These are phyloP conservation scores for Drosophila tristis DNA, from an alignment of 1,140 invertebrate genomes.

Conservation along the genomic window DNA sequence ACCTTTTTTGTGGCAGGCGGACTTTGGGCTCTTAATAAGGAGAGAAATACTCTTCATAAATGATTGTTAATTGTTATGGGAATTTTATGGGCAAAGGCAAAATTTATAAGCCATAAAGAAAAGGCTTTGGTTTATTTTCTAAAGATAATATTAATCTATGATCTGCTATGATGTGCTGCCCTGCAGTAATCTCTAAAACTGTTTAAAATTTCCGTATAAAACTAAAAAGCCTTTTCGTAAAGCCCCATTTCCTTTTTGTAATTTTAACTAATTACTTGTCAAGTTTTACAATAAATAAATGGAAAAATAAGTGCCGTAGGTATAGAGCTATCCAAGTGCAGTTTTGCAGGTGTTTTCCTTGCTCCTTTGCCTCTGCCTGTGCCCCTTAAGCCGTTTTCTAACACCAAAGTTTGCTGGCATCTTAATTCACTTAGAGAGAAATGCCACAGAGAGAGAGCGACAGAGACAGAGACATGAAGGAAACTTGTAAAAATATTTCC, in stretches of 20 bases:
- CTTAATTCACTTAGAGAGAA: conserved; percentile 50
- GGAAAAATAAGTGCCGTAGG: background rate
- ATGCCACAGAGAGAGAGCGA: too few species aligned
- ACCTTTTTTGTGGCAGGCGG: background rate
- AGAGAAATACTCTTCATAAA: conserved; percentile 8
- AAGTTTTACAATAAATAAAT: conserved; percentile 38
- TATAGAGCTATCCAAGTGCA: background rate
- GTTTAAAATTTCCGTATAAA: background rate
- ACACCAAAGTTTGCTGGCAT: conserved; percentile 65
- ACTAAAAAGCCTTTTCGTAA: too few species aligned
- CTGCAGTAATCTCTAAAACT: background rate
- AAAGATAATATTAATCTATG: too few species aligned
- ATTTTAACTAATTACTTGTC: conserved; percentile 28
- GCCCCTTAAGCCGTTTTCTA: conserved; percentile 38
- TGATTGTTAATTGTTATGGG: conserved; percentile 7
- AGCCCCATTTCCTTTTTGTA: background rate
- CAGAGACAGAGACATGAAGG: background rate
- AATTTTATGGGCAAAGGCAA: background rate
- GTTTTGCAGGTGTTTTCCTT: background rate
- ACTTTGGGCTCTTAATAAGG: conserved; percentile 8
- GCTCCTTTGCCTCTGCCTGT: background rate
- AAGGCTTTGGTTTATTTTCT: too few species aligned
- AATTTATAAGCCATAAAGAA: background rate
- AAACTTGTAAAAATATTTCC: conserved; percentile 66
- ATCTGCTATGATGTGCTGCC: too few species aligned